Percentiles rank a stretch among this genome's conserved stretches.
Conservation (phyloP, 2,113 vertebrate genomes). For the Cephalopholis sonnerati region DNA sequence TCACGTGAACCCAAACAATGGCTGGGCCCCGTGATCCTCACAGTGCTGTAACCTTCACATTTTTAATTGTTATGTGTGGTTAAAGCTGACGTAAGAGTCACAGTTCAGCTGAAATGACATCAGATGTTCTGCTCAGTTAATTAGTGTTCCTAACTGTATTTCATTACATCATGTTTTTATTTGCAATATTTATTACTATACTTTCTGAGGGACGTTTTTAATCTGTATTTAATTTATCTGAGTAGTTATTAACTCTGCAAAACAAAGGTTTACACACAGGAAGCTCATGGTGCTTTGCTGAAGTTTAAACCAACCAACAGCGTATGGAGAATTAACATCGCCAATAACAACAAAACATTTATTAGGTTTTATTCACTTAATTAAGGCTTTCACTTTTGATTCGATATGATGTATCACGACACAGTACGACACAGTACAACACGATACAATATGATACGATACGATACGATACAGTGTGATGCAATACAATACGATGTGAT, state of each 20-base stretch:
- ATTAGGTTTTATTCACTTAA: neutral
- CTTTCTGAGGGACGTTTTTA: neutral
- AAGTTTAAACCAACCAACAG: too few species aligned
- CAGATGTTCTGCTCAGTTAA: neutral
- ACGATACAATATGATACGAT: too few species aligned
- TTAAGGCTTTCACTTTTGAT: neutral
- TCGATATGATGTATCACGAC: neutral
- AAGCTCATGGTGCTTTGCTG: too few species aligned
- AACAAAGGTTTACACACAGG: too few species aligned
- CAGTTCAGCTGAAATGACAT: conserved; percentile 1
- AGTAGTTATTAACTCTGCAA: too few species aligned
- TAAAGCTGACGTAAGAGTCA: neutral
- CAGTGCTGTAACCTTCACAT: neutral
- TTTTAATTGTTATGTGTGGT: neutral
- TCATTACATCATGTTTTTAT: neutral
- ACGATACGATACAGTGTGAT: too few species aligned
- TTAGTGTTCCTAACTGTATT: neutral
- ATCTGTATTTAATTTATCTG: neutral
- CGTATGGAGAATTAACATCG: too few species aligned
- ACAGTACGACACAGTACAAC: too few species aligned
- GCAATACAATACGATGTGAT: too few species aligned
- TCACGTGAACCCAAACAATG: conserved; percentile 39
- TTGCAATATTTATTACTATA: neutral
- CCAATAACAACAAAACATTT: too few species aligned
- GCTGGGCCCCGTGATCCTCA: neutral